Evolutionary conservation across 2,113 vertebrate genomes (phyloP).

Genomic region (Bubalus kerabau): DNA sequence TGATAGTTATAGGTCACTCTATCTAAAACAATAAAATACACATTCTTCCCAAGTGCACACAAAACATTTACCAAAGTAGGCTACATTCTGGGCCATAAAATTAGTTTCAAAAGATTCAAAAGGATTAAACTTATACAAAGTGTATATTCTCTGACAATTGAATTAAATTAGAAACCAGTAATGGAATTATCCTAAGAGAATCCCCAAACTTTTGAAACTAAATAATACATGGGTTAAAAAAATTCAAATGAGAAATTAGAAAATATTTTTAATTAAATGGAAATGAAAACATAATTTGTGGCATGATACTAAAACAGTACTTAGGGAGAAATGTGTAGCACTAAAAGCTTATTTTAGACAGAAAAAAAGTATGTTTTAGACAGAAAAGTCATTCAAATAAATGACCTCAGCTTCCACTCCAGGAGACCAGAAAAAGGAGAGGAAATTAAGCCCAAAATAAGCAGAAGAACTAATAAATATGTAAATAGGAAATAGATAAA

Average conservation of each 20-base stretch:
- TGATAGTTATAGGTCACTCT: not conserved
- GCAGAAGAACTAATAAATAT: not conserved
- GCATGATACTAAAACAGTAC: not conserved
- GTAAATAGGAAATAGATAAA: not conserved
- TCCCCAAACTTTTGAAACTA: not conserved
- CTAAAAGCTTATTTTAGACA: not conserved
- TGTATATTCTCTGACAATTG: not conserved
- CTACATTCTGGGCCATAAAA: not conserved
- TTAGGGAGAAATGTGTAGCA: not conserved
- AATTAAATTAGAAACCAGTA: not conserved
- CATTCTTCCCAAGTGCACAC: not conserved
- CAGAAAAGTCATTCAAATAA: not conserved
- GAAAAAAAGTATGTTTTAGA: not conserved
- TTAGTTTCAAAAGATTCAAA: not conserved
- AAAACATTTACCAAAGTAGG: not conserved
- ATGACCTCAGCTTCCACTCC: not conserved
- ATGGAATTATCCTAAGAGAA: not conserved
- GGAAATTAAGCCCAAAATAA: not conserved
- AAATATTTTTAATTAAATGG: not conserved
- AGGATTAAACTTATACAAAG: not conserved
- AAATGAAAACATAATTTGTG: not conserved
- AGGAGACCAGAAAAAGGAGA: not conserved
- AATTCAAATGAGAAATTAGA: not conserved
- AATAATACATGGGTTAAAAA: not conserved
- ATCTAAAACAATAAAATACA: not conserved